Base-by-base conservation (phyloP, 1,140 invertebrate species). In the Drosophila nigromelanica region DNA sequence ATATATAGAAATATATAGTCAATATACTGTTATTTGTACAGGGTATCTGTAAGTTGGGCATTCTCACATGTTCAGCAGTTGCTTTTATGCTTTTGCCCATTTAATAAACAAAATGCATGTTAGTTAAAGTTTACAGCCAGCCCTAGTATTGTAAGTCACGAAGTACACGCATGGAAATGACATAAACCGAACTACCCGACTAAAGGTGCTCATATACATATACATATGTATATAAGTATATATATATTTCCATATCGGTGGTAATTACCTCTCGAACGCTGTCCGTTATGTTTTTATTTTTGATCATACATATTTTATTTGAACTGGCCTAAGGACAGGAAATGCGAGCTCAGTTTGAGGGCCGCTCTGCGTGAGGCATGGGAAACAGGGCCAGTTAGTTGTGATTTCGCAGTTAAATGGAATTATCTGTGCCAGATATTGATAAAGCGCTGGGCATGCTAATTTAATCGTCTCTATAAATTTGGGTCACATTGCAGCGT, bases 101-200 rank as follows among this genome's bases (percentile, higher is more conserved):
- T 18, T 27, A 6, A 27, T 27, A 27, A 43, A 43, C 10, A 27
- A 48, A 61, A 69, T 61, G 45, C 67, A 55, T 70, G 63, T 55
- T 63, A 33, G 42, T 54, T 63, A 14, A 55, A 33, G 37, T 39
- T 54, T 62, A 39, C 35, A 68, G 40, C 66, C 30, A 43, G 58
- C 58, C 56, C 12, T 37, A 52, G 8, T 61, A 37, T 69, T 54
- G 39, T 14, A 35, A 37, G 24, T 33, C 14, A 48, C 51, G 55
- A 48, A 52, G 50, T 63, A 6, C 51, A 55, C 67, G 67, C 52
- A 52, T 30, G 18, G 27, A 21, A 33, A 30, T 33, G 35, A 15
- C 51, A 54, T 52, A 52, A 52, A 37, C 6, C n/a, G 6, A 14
- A 18, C 27, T 51, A 48, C 12, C 11, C 21, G n/a, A 27, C 45